Percentiles rank a stretch among this genome's conserved stretches.
Evolutionary conservation across 1,140 invertebrate species (phyloP).

Genomic region (Yoshiicerus persimilis): DNA sequence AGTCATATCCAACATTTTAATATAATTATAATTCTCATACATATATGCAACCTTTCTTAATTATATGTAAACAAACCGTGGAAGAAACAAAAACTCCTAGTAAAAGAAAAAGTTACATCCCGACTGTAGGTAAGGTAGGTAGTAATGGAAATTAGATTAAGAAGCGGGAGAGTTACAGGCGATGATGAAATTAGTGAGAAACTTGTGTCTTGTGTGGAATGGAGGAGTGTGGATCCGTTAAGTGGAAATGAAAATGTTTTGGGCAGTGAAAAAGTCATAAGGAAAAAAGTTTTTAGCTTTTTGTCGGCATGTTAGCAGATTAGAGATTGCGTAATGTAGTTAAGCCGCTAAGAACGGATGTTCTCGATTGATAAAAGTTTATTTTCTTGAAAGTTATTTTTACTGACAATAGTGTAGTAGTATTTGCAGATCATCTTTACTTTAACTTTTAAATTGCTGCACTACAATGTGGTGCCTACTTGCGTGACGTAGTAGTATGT

Average conservation of each 20-base stretch:
- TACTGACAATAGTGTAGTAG: background rate
- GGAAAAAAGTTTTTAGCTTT: background rate
- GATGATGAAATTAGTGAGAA: slow-evolving; percentile 8
- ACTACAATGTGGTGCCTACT: too few species aligned
- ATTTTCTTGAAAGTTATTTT: slow-evolving; percentile 8
- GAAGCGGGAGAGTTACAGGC: background rate
- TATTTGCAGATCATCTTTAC: background rate
- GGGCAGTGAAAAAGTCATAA: slow-evolving; percentile 1
- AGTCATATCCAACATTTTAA: too few species aligned
- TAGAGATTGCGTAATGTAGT: background rate
- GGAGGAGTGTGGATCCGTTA: background rate
- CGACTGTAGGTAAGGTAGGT: background rate
- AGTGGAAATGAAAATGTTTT: background rate
- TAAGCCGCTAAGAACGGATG: background rate
- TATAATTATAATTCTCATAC: too few species aligned
- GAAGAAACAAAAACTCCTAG: background rate
- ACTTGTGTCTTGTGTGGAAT: background rate
- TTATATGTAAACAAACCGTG: background rate
- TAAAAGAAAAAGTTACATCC: slow-evolving; percentile 13
- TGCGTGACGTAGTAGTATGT: background rate
- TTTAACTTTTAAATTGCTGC: background rate
- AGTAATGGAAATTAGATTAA: background rate
- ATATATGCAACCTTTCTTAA: too few species aligned
- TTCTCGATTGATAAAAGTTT: slow-evolving; percentile 20
- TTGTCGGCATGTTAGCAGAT: background rate